Conservation (phyloP, 2,888 invertebrate genomes). For the Platynereis dumerilii region DNA sequence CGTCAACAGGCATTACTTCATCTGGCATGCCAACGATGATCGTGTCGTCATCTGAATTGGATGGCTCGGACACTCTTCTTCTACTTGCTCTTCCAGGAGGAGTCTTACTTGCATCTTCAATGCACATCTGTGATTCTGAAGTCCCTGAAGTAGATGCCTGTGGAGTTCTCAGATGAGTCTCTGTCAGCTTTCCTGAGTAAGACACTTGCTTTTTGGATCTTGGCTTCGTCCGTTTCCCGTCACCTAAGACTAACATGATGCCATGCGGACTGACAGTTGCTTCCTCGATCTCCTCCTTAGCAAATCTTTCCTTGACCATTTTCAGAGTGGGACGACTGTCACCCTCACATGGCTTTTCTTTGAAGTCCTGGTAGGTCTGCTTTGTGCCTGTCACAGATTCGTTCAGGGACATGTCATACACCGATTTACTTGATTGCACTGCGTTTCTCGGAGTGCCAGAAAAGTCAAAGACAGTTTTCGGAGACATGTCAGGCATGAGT, state of each 20-base stretch:
- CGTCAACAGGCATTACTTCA: too few species aligned
- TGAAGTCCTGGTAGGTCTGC: not conserved
- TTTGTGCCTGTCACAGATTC: not conserved
- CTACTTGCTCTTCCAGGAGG: too few species aligned
- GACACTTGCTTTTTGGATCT: not conserved
- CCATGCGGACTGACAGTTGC: slow-evolving; percentile 3
- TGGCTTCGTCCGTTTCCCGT: slow-evolving; percentile 7
- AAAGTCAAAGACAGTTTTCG: not conserved
- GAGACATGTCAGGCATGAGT: not conserved
- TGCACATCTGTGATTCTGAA: too few species aligned
- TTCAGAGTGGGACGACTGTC: not conserved
- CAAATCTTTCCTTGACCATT: not conserved
- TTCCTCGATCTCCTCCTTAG: not conserved
- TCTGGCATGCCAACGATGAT: too few species aligned
- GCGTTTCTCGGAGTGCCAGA: too few species aligned
- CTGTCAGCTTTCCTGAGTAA: slow-evolving; percentile 1
- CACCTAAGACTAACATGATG: not conserved
- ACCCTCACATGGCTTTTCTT: not conserved
- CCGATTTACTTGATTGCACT: not conserved
- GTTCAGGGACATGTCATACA: slow-evolving; percentile 2
- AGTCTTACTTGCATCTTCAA: too few species aligned
- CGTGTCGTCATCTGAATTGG: too few species aligned
- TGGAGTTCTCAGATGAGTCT: not conserved
- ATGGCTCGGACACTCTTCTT: too few species aligned
- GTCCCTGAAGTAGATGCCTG: not conserved